A percentile compares a stretch with the other conserved stretches of the same genome.
Evolutionary conservation across 2,113 vertebrate species (phyloP).

Genomic region (Galemys pyrenaicus): DNA sequence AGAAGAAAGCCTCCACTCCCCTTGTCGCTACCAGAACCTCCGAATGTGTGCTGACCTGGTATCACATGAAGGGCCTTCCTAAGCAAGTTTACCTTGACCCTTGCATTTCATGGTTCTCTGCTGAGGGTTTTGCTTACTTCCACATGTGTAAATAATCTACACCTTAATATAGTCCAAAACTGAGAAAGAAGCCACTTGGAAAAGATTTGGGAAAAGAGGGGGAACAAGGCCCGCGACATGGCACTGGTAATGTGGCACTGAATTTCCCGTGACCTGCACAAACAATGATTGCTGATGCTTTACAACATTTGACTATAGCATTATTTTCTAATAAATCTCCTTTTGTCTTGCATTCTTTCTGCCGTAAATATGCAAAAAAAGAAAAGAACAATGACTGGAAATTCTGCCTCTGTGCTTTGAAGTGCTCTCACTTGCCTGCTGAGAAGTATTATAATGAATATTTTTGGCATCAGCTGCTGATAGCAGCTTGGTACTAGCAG

Average conservation of each 20-base stretch:
- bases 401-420: slow-evolving; percentile 54
- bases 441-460: slow-evolving; percentile 74
- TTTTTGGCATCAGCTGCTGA: slow-evolving; percentile 73
- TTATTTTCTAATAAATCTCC: slow-evolving; percentile 69
- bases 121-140: not conserved
- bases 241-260: slow-evolving; percentile 81
- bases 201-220: slow-evolving; percentile 73
- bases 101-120: not conserved
- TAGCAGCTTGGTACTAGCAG: slow-evolving; percentile 69
- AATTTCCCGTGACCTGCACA: slow-evolving; percentile 74
- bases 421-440: slow-evolving; percentile 63
- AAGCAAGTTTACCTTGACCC: not conserved
- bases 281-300: slow-evolving; percentile 55
- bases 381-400: slow-evolving; percentile 63
- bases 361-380: slow-evolving; percentile 45
- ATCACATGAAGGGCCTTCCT: not conserved
- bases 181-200: slow-evolving; percentile 69
- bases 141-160: slow-evolving; percentile 59
- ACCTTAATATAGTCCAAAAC: slow-evolving; percentile 71
- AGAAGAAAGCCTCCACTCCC: not conserved
- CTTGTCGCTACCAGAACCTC: no score
- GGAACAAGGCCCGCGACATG: not conserved
- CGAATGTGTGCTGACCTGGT: not conserved
- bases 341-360: slow-evolving; percentile 69
- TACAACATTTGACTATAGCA: slow-evolving; percentile 54